A percentile compares a stretch with the other conserved stretches of the same genome.
phyloP scores from a whole-genome alignment of 2,888 invertebrate genomes.

The Pardosa pseudoannulata region DNA sequence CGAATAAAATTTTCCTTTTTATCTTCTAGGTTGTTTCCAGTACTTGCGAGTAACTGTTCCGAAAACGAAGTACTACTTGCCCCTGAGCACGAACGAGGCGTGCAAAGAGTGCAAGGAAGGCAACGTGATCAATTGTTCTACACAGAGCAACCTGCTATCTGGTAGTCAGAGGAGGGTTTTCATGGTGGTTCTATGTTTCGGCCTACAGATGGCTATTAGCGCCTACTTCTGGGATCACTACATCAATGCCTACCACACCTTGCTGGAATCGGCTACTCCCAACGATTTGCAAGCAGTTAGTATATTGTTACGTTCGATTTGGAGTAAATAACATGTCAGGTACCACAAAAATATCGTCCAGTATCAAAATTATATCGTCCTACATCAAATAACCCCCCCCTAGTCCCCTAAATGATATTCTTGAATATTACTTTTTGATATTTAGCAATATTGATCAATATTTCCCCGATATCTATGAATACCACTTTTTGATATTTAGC shows the following conservation, averaged over 20 bases:
- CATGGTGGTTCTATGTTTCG: conserved; percentile 78
- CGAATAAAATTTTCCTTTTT: no score
- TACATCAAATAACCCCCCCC: no score
- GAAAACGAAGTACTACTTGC: conserved; percentile 68
- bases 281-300: conserved; percentile 71
- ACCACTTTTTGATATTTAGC: no score
- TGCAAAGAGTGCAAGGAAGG: conserved; percentile 58
- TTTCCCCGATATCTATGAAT: no score
- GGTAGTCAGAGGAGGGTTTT: conserved; percentile 82
- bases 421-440: no score
- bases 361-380: no score
- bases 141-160: conserved; percentile 79
- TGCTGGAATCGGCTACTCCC: conserved; percentile 81
- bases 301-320: no score
- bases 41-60: conserved; percentile 53
- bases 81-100: conserved; percentile 52
- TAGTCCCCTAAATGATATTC: no score
- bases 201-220: conserved; percentile 83
- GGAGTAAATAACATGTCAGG: no score
- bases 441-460: no score
- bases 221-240: conserved; percentile 91
- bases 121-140: conserved; percentile 1
- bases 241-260: conserved; percentile 86
- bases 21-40: conserved; percentile 71
- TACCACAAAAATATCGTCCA: no score